A percentile compares a stretch with the other conserved stretches of the same genome.
These are phyloP conservation scores for Andricus curvator DNA, from an alignment of 2,888 invertebrate species.

Conservation along the genomic window DNA sequence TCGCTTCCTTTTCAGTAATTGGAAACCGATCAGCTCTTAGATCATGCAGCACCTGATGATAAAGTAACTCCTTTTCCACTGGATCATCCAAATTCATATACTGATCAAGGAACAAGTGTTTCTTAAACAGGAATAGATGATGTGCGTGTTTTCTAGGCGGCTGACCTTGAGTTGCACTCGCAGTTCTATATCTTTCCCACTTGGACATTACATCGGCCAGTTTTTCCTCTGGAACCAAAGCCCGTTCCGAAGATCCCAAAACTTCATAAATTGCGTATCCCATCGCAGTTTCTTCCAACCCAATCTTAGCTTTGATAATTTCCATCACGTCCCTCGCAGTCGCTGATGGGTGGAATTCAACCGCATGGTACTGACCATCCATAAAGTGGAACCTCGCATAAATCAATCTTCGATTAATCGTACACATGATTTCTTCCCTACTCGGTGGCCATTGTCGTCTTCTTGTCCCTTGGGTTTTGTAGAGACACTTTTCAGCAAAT, in stretches of 20 bases:
- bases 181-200: constrained; percentile 93
- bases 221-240: constrained; percentile 91
- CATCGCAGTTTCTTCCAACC: constrained; percentile 88
- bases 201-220: constrained; percentile 96
- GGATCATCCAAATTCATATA: constrained; percentile 89
- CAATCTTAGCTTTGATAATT: constrained; percentile 93
- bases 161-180: constrained; percentile 83
- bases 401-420: constrained; percentile 93
- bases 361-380: constrained; percentile 96
- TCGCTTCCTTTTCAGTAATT: constrained; percentile 96
- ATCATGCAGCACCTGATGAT: constrained; percentile 95
- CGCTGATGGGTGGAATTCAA: constrained; percentile 96
- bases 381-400: constrained; percentile 95
- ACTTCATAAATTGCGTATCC: constrained; percentile 97
- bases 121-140: constrained; percentile 88
- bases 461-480: constrained; percentile 86
- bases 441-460: constrained; percentile 95
- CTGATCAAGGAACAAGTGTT: constrained; percentile 90
- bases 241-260: constrained; percentile 91
- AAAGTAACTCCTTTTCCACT: constrained; percentile 95
- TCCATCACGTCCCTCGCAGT: constrained; percentile 94
- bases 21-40: constrained; percentile 95
- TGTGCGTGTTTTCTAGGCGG: constrained; percentile 80
- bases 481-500: constrained; percentile 92
- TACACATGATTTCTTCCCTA: constrained; percentile 94